Evolutionary conservation across 2,888 invertebrate species (phyloP), one percentile per base, ranked within the genome.

Genomic region (Pharmacophagus antenor): DNA sequence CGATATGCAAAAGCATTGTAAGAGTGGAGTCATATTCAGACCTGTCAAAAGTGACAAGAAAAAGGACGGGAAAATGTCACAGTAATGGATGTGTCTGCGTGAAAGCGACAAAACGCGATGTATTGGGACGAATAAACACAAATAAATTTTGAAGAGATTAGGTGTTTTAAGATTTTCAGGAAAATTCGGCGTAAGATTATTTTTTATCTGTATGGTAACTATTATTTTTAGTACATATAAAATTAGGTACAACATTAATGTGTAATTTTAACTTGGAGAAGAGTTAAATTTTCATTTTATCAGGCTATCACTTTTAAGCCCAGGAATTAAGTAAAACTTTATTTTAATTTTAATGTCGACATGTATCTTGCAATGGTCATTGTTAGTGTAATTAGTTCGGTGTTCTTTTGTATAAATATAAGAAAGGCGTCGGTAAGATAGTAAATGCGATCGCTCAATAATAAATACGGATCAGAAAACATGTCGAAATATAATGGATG

Each of bases 11-110:
- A 88, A 86, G n/a, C 84, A 84, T 82, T 82, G 81, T 77, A 72
- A 77, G 80, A 79, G 82, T 83, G 84, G 85, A 88, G 86, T 85
- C 80, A 82, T 82, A 88, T 88, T 86, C 85, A 84, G 87, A 89
- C 76, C 84, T 89, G 88, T 88, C 89, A 90, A 37, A 85, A 74
- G 79, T 85, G 88, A 87, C 87, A 85, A 85, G 80, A 84, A 89
- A 90, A 88, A 88, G 87, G 89, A 86, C 85, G 88, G 85, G 75
- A 84, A 86, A 87, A 84, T 84, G 87, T 85, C 88, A 82, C 80
- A 82, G 82, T 89, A 90, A 89, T 90, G 88, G 89, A 90, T 88
- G 86, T 89, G 89, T 90, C 89, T 88, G 80, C 81, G 81, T 77
- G 86, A 88, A 79, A 80, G 81, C 79, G 79, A 78, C 75, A 79